These are phyloP conservation scores for Sesia bembeciformis DNA, from an alignment of 2,888 invertebrate genomes.

Conservation along the genomic window DNA sequence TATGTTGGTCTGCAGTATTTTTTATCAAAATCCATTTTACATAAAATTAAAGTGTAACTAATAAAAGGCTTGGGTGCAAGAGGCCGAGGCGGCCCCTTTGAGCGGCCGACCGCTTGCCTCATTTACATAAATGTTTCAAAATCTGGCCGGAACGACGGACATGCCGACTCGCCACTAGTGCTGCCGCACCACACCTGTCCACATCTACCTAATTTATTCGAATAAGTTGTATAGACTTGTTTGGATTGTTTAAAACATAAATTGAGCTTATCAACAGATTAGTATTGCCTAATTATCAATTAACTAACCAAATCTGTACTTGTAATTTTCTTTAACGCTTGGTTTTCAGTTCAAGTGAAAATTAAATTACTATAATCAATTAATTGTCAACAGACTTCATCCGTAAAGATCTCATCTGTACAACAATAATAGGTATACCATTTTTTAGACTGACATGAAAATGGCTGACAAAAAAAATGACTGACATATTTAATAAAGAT, in stretches of 20 bases:
- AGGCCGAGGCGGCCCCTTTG: conserved; percentile 45
- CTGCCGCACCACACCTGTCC: conserved; percentile 32
- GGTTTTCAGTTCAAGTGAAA: no score
- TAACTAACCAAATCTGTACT: no score
- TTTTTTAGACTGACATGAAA: no score
- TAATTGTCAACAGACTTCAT: no score
- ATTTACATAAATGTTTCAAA: conserved; percentile 63
- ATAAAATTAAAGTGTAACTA: conserved; percentile 45
- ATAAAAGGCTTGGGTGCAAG: conserved; percentile 45
- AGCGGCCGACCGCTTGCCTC: conserved; percentile 31
- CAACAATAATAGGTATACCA: no score
- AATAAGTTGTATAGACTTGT: not conserved
- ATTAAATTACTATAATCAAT: no score
- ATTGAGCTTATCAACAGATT: no score
- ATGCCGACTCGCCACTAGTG: conserved; percentile 37
- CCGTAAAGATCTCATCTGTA: no score
- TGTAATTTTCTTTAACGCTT: no score
- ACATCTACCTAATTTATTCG: conserved; percentile 18
- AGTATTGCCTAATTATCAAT: no score
- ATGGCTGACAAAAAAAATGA: no score
- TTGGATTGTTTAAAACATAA: conserved; percentile 1
- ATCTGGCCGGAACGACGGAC: conserved; percentile 40
- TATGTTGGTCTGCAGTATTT: not conserved
- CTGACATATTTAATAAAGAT: no score
- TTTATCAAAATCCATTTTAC: not conserved